Conservation (phyloP, 2,797 vertebrate genomes). For the Cirrhinus mrigala region DNA sequence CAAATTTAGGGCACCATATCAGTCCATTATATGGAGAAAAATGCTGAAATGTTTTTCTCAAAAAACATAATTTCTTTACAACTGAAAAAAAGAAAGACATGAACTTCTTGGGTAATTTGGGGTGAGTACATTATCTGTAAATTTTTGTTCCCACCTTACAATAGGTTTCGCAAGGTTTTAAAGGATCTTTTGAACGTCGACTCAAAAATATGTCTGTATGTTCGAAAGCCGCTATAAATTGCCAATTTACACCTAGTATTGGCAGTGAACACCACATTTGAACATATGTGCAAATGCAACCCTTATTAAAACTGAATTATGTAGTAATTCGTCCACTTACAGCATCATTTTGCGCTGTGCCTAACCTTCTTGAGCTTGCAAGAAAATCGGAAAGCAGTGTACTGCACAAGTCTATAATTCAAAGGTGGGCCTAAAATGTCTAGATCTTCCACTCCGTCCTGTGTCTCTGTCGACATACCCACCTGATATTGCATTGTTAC, state of each 20-base stretch:
- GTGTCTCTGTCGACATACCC: not conserved
- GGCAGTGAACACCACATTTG: not conserved
- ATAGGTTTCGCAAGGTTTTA: not conserved
- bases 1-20: no score
- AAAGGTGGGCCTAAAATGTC: not conserved
- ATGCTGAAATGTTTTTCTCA: no score
- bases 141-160: no score
- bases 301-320: not conserved
- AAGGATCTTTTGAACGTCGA: not conserved
- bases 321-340: not conserved
- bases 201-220: not conserved
- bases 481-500: not conserved
- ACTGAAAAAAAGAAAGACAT: no score
- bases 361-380: not conserved
- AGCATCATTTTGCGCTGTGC: not conserved
- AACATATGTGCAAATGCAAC: not conserved
- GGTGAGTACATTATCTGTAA: no score
- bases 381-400: not conserved
- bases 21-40: no score
- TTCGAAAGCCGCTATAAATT: not conserved
- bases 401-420: not conserved
- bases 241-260: not conserved
- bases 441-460: not conserved
- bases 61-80: no score
- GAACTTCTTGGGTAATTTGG: no score